These are phyloP conservation scores for Tragelaphus scriptus DNA, from an alignment of 2,113 vertebrate species.

Conservation along the genomic window DNA sequence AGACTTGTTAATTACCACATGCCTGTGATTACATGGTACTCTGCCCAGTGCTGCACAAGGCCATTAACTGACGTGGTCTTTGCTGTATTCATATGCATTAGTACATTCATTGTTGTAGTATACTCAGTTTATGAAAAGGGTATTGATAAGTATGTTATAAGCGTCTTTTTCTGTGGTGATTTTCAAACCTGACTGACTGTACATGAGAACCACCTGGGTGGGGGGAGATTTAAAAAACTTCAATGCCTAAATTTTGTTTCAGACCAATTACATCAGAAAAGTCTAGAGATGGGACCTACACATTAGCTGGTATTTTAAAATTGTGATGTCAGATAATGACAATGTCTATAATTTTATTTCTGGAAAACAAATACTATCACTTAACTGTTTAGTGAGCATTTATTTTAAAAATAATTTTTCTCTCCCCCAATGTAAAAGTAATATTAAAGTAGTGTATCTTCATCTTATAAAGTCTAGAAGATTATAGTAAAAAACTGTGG, in stretches of 20 bases:
- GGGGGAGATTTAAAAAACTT: background rate
- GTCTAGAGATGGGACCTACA: background rate
- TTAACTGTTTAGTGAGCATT: background rate
- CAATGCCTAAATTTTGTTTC: background rate
- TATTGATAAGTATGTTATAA: background rate
- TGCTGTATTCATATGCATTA: background rate
- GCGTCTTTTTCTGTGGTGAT: background rate
- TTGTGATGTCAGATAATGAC: background rate
- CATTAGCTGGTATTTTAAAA: background rate
- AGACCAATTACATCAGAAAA: background rate
- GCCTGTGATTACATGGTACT: background rate
- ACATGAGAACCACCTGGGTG: background rate
- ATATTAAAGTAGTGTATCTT: background rate
- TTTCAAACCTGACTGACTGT: background rate
- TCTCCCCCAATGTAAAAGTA: background rate
- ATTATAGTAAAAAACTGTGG: background rate
- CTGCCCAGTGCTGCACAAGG: background rate
- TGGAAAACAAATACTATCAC: constrained; percentile 1
- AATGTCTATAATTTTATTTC: background rate
- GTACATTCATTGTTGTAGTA: background rate
- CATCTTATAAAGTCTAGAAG: background rate
- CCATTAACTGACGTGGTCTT: background rate
- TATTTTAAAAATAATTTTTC: constrained; percentile 10
- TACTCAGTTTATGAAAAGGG: background rate
- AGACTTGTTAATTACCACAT: background rate